Evolutionary conservation across 2,797 vertebrate genomes (phyloP), one percentile per base, ranked within the genome.

Genomic region (Sebastes flavidus): DNA sequence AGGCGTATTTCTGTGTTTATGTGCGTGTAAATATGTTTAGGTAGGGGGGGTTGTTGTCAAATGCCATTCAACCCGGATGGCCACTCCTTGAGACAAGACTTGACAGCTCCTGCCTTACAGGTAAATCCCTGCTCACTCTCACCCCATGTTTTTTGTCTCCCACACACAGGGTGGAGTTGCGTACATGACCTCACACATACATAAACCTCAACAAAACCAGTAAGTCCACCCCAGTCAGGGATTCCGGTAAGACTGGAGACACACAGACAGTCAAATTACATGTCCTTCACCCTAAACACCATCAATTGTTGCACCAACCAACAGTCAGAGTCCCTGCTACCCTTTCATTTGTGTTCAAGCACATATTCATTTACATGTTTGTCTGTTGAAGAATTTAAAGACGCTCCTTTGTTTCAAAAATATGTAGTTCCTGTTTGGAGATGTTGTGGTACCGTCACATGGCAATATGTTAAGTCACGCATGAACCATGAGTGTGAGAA

Each of bases 181-280:
- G 11, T 60, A 72, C 27, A 81, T 83, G 79, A 88, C 85, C 83
- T 87, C 84, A 88, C 75, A 68, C 83, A 80, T 18, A 83, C 56
- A 88, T 60, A 59, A 70, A 82, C 58, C 60, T 73, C 29, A 72
- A 85, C 80, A 89, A 87, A 91, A 91, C 85, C 85, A 89, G 88
- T 81, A 80, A 83, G 80, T 91, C 89, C 83, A 90, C 78, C 78
- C 63, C 54, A 75, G 63, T 83, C 52, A 52, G 55, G 59, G 63
- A 76, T 87, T 91, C 82, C 62, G 55, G 83, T 83, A 70, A 87
- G 66, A 86, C 72, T 87, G 85, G 86, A 89, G 89, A 86, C 88
- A 79, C 59, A 82, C 78, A 92, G 78, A 92, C 88, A 85, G 74
- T 75, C 54, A 91, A 91, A 93, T 91, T 89, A 89, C 78, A 91